Evolutionary conservation across 2,797 vertebrate species (phyloP), one percentile per base, ranked within the genome.

Genomic region (Clarias pachynema): DNA sequence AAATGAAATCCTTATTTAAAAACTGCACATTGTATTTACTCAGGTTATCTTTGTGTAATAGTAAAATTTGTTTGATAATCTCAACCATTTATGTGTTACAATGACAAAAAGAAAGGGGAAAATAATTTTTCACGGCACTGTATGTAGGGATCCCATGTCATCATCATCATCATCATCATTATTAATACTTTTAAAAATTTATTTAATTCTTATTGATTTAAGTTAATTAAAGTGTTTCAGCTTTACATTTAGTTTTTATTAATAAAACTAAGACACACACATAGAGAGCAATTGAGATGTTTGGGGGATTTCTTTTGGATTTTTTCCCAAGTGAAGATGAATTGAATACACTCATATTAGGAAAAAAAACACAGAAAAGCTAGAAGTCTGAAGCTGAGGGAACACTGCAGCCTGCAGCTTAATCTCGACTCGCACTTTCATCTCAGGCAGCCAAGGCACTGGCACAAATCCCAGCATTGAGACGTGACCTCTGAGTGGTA

Each of bases 381-480:
- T 65, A 20, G 60, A 49, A 53, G 22, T 80, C 62, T 65, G 0
- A 66, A 31, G 57, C 56, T 59, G 26, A 77, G 15, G 75, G 15
- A 65, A 44, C 59, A 79, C 26, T 44, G n/a, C 37, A 49, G 37
- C 78, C 78, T 49, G 24, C 16, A 80, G 78, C 24, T 34, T 65
- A 65, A 65, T 49, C 78, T 65, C n/a, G 3, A 26, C n/a, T 66
- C 44, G 31, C n/a, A 59, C 65, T 77, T 63, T 86, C 85, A 78
- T 65, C 80, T 70, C 34, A 69, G 49, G 12, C 79, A 57, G 49
- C 63, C 37, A 60, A 40, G 37, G 73, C 29, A 65, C 29, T 31
- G 65, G 63, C 57, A 87, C 82, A 49, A 89, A 83, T 83, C 56
- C 8, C 82, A 34, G 44, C 86, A 72, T 73, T 88, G 86, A 87